Base-by-base conservation (phyloP, 2,888 invertebrate species). In the Entomobrya proxima region DNA sequence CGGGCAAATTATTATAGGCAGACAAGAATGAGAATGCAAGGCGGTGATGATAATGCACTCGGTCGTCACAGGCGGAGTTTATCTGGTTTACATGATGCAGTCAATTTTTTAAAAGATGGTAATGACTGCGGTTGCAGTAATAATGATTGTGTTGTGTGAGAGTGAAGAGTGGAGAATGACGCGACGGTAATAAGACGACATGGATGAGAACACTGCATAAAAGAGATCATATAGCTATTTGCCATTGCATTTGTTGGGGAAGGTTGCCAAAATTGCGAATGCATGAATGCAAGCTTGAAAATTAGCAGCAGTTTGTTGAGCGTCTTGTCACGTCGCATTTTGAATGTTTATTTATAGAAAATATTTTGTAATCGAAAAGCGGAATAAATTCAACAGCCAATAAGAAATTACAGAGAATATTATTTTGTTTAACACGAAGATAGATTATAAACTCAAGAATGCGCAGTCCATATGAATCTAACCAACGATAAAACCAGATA, bases 311-410 rank as follows among this genome's bases (percentile, higher is more conserved):
- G 27, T 24, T 44, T 27, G 40, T 69, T 40, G 27, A 44, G 24
- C 24, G 44, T 24, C 69, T 24, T 44, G 69, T 69, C 40, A 32
- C 2, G 30, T 15, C 27, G 21, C 15, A 24, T 40, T 27, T 24
- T 24, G 13, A 27, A 44, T 44, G 44, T 69, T 69, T 69, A 69
- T 69, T 69, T 69, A 69, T 69, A 69, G 69, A 69, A 69, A 69
- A 24, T 69, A 27, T 44, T 24, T 40, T 18, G 44, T 11, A 69
- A 15, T 1, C 40, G 13, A 44, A 32, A 6, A 64, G 44, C 15
- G n/a, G 24, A 69, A 44, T 27, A 69, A 37, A n/a, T 69, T 37
- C 35, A 24, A 40, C 15, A 69, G 69, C 69, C 44, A 40, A 64
- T 64, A 5, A 18, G 64, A 58, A 30, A 58, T 58, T 6, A 58